Evolutionary conservation across 2,797 vertebrate species (phyloP).

Genomic region (Lacerta bilineata): DNA sequence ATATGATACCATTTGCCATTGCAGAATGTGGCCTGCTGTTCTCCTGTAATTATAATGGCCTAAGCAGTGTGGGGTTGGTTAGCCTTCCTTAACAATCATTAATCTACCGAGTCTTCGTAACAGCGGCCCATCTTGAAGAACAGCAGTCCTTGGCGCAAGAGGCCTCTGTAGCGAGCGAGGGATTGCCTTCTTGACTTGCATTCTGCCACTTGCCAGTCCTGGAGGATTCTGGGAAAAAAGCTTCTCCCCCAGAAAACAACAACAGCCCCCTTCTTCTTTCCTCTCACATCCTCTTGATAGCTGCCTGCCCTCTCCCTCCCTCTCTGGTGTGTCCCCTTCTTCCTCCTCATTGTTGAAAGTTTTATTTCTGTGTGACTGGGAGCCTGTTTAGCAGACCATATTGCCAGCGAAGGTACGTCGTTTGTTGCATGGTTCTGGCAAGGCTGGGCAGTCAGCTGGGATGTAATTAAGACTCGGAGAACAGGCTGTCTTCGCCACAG

Average conservation of each 20-base stretch:
- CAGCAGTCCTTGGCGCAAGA: slow-evolving; percentile 78
- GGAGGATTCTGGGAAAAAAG: slow-evolving; percentile 57
- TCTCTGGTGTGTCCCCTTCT: slow-evolving; percentile 74
- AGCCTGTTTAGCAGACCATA: slow-evolving; percentile 89
- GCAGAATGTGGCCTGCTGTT: slow-evolving; percentile 92
- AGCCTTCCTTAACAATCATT: slow-evolving; percentile 83
- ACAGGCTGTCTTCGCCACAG: slow-evolving; percentile 95
- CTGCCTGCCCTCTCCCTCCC: slow-evolving; percentile 76
- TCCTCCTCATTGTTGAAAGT: slow-evolving; percentile 75
- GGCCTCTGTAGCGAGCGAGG: slow-evolving; percentile 64
- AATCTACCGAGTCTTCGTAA: slow-evolving; percentile 80
- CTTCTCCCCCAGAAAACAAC: neutral
- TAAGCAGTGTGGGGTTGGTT: slow-evolving; percentile 82
- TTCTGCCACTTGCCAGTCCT: slow-evolving; percentile 62
- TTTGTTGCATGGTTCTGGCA: slow-evolving; percentile 92
- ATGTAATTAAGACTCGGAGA: slow-evolving; percentile 92
- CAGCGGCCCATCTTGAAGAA: slow-evolving; percentile 78
- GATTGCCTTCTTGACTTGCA: slow-evolving; percentile 71
- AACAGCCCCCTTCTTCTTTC: neutral
- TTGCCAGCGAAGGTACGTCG: slow-evolving; percentile 89
- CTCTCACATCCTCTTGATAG: slow-evolving; percentile 50
- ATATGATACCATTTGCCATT: slow-evolving; percentile 96
- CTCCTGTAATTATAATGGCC: slow-evolving; percentile 96
- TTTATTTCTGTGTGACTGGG: slow-evolving; percentile 79
- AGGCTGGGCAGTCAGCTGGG: slow-evolving; percentile 91